Base-by-base conservation (phyloP, 2,888 invertebrate genomes). In the Callosobruchus maculatus region DNA sequence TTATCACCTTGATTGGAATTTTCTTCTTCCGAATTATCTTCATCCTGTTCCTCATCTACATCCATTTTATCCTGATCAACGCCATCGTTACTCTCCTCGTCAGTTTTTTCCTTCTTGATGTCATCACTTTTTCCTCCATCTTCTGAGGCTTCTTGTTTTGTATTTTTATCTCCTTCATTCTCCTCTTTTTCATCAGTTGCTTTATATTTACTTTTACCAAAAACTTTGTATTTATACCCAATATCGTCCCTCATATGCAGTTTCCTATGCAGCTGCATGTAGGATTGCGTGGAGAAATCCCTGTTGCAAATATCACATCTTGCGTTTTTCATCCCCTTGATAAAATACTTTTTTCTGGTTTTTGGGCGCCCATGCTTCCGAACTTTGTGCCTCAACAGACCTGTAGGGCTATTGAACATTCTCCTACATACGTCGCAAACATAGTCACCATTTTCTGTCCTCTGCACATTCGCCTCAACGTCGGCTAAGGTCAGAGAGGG, bases 311-410 rank as follows among this genome's bases (percentile, higher is more conserved):
- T 86, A 81, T 86, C 84, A 81, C 87, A 87, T 76, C 78, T 82
- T 3, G 86, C 86, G 76, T 84, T 85, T 74, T 87, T 87, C 85
- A 85, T 84, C 4, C 86, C 86, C 76, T 86, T 87, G 21, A 85
- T 83, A 74, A 86, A 86, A 77, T 85, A 86, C 73, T 85, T 85
- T 75, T 84, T 84, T 70, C 83, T 82, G 72, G 81, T 83, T 13
- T 49, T 49, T 75, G 81, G 83, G 75, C 84, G 83, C 71, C 85
- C 82, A 75, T 86, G 86, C 77, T 85, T 84, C 22, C 85, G 80
- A 22, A 85, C 83, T 77, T 85, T 84, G 74, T 86, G 86, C 71
- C 85, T 78, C n/a, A 84, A 77, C 66, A 86, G 74, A 13, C 85
- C 85, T 0, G 85, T 83, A 0, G 83, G 77, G 78, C 83, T 84